These are phyloP conservation scores for Menidia beryllina DNA, from an alignment of 2,113 vertebrate genomes.

Conservation along the genomic window DNA sequence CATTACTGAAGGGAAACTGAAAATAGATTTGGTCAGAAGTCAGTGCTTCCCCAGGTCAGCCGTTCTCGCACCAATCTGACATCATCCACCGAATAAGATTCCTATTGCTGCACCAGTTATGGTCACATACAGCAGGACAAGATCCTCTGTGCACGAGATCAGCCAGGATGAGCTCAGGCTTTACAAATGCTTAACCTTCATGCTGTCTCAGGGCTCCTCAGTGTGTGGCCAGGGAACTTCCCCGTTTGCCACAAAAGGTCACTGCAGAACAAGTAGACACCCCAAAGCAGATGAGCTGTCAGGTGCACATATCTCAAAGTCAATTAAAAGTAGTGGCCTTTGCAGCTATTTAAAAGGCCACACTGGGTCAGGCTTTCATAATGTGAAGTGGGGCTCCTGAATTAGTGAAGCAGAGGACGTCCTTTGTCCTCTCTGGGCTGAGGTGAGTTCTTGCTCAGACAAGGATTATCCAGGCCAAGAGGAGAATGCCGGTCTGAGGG, in stretches of 20 bases:
- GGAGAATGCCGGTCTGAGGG: slow-evolving; percentile 44
- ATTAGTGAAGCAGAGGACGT: slow-evolving; percentile 54
- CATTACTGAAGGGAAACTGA: slow-evolving; percentile 25
- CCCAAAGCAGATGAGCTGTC: slow-evolving; percentile 26
- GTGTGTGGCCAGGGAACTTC: slow-evolving; percentile 30
- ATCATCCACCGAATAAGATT: neutral
- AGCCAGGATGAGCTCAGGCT: neutral
- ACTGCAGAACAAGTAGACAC: slow-evolving; percentile 12
- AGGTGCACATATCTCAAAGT: slow-evolving; percentile 40
- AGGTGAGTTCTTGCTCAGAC: slow-evolving; percentile 68
- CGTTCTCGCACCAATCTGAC: slow-evolving; percentile 19
- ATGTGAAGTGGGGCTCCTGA: slow-evolving; percentile 61
- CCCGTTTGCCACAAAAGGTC: slow-evolving; percentile 18
- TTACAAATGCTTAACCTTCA: neutral
- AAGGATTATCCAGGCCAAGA: slow-evolving; percentile 59
- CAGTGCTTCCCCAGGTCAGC: slow-evolving; percentile 16
- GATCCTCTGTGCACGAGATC: neutral
- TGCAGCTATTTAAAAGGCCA: slow-evolving; percentile 38
- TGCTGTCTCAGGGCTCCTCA: slow-evolving; percentile 4
- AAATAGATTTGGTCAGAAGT: slow-evolving; percentile 41
- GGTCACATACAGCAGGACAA: neutral
- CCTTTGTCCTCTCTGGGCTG: slow-evolving; percentile 65
- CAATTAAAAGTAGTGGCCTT: neutral
- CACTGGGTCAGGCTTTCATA: slow-evolving; percentile 39
- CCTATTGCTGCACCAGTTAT: neutral